Conservation (phyloP, 2,113 vertebrate genomes). For the Dicaeum eximium region DNA sequence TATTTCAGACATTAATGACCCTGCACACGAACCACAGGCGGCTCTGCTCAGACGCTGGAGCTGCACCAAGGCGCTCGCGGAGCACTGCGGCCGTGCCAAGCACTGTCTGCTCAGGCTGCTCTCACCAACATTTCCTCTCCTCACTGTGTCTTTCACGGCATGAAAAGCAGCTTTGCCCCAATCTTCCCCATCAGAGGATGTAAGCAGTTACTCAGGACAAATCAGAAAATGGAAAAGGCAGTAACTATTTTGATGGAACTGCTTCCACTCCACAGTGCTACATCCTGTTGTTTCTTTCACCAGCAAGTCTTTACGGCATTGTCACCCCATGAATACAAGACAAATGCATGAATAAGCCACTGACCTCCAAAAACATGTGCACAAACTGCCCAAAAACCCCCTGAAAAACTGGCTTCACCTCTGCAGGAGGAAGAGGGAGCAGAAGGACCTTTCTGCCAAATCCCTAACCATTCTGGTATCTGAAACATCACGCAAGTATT, state of each 20-base stretch:
- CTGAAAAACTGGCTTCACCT: not conserved
- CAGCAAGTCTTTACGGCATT: not conserved
- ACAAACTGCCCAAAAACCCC: not conserved
- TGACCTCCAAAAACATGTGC: not conserved
- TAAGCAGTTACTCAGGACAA: not conserved
- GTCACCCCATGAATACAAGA: not conserved
- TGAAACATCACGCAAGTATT: not conserved
- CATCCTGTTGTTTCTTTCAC: not conserved
- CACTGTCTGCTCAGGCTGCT: not conserved
- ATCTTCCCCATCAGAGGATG: not conserved
- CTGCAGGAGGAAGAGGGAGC: not conserved
- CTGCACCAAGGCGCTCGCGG: accelerated
- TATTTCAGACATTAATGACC: not conserved
- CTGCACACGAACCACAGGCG: accelerated
- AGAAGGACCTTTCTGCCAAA: not conserved
- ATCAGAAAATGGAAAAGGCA: not conserved
- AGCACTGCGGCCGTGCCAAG: accelerated
- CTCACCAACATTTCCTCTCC: not conserved
- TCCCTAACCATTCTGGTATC: not conserved
- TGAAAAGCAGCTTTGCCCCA: not conserved
- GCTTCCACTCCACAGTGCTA: not conserved
- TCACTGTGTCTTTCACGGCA: not conserved
- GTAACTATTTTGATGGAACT: not conserved
- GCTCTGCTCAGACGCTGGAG: accelerated
- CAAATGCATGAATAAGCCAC: not conserved